These are phyloP conservation scores for Beroe forskalii DNA, from an alignment of 37 sponge, comb jelly and placozoan genomes.

Conservation along the genomic window DNA sequence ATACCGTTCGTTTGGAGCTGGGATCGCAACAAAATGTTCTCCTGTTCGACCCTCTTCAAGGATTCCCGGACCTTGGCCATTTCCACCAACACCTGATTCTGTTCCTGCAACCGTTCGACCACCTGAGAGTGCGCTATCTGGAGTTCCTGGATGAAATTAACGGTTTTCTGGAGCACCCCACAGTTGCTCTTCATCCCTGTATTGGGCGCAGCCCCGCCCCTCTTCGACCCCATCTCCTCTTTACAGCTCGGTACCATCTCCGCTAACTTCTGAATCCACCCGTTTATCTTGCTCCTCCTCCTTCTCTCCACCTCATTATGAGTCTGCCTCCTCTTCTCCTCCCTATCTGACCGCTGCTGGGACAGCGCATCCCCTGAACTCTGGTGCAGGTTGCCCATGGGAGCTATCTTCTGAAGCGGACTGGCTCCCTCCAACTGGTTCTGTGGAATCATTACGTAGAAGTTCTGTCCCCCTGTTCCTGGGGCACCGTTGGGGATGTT, in stretches of 20 bases:
- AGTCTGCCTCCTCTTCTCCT: slow-evolving; percentile 43
- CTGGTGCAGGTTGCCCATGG: slow-evolving; percentile 3
- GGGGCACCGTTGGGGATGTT: slow-evolving; percentile 16
- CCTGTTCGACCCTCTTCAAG: slow-evolving; percentile 25
- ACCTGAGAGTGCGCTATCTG: slow-evolving; percentile 44
- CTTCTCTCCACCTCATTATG: slow-evolving; percentile 53
- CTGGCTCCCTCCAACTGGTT: not conserved
- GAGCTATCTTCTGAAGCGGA: slow-evolving; percentile 39
- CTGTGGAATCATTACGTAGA: slow-evolving; percentile 59
- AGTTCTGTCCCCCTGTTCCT: slow-evolving; percentile 22
- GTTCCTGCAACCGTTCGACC: slow-evolving; percentile 16
- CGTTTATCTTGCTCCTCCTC: slow-evolving; percentile 21
- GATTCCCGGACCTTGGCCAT: slow-evolving; percentile 31
- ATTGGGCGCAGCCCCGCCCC: not conserved
- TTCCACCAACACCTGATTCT: slow-evolving; percentile 55
- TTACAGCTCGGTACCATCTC: slow-evolving; percentile 56
- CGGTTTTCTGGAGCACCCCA: slow-evolving; percentile 27
- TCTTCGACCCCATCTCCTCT: slow-evolving; percentile 23
- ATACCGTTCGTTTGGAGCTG: slow-evolving; percentile 23
- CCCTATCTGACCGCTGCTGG: not conserved
- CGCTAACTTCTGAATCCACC: slow-evolving; percentile 48
- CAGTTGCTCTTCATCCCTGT: slow-evolving; percentile 43
- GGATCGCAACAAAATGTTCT: not conserved
- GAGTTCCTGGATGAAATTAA: slow-evolving; percentile 53
- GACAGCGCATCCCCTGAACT: not conserved